Conservation (phyloP, 2,113 vertebrate genomes). For the Pedetes capensis region DNA sequence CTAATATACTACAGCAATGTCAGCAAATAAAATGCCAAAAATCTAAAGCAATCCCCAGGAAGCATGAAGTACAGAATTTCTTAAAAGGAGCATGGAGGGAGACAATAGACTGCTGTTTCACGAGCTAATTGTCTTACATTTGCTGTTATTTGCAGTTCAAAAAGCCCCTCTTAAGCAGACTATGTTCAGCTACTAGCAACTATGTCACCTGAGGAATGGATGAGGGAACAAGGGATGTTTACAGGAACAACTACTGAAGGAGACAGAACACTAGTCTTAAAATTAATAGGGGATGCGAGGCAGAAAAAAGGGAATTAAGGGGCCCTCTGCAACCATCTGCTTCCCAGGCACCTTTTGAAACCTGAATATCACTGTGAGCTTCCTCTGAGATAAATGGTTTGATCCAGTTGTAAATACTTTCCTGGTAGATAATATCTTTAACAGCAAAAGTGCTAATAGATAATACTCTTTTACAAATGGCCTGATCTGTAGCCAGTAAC, state of each 20-base stretch:
- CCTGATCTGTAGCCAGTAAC: no score
- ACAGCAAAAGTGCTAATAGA: no score
- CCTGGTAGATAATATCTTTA: no score
- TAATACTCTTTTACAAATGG: no score
- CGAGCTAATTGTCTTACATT: background rate
- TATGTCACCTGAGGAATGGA: background rate
- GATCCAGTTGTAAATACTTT: no score
- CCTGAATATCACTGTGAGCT: no score
- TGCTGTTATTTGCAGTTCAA: background rate
- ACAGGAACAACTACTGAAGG: background rate
- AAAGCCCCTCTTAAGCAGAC: background rate
- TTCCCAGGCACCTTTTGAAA: no score
- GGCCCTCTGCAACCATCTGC: no score
- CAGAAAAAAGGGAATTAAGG: no score
- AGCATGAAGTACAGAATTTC: background rate
- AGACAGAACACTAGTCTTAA: background rate
- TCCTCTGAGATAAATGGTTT: no score
- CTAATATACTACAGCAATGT: background rate
- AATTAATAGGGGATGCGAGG: no score
- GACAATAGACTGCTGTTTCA: background rate
- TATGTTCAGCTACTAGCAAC: background rate
- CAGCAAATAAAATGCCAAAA: slow-evolving; percentile 19
- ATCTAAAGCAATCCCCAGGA: background rate
- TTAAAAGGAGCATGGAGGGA: background rate
- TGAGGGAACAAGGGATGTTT: background rate